A percentile compares a stretch with the other conserved stretches of the same genome.
phyloP scores from a whole-genome alignment of 2,797 vertebrate species.

The Sebastes itinus region DNA sequence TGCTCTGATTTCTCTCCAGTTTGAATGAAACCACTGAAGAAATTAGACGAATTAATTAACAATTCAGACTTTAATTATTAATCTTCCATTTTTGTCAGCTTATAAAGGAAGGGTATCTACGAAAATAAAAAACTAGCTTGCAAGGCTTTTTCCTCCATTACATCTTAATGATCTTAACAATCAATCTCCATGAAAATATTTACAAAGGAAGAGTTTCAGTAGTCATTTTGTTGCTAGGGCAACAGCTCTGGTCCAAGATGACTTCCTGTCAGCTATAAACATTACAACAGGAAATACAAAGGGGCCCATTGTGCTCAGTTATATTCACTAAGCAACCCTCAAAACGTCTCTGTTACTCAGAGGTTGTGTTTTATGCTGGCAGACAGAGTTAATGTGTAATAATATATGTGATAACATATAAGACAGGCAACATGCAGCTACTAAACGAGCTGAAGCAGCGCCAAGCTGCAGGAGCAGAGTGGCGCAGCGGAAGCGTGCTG shows the following conservation, averaged over 20 bases:
- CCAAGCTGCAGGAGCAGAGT: not conserved
- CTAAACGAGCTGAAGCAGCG: rapidly evolving
- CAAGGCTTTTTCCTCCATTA: not conserved
- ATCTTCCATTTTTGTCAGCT: not conserved
- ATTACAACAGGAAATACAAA: too few relatives aligned
- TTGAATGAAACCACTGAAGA: not conserved
- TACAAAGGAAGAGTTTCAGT: not conserved
- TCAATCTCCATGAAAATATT: not conserved
- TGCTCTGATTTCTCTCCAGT: not conserved
- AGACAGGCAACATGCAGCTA: not conserved
- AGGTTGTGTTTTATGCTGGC: not conserved
- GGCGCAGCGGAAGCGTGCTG: constrained; percentile 31
- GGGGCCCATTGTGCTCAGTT: too few relatives aligned
- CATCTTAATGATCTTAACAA: not conserved
- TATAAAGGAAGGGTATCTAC: not conserved
- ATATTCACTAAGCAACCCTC: not conserved
- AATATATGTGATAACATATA: not conserved
- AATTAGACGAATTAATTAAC: not conserved
- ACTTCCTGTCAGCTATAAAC: too few relatives aligned
- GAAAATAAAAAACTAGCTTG: not conserved
- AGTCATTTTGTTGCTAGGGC: not conserved
- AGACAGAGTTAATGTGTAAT: not conserved
- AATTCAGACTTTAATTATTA: not conserved
- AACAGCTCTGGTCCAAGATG: not conserved
- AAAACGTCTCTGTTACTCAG: not conserved